Conservation (phyloP, 2,113 vertebrate genomes). For the Hemicordylus capensis region DNA sequence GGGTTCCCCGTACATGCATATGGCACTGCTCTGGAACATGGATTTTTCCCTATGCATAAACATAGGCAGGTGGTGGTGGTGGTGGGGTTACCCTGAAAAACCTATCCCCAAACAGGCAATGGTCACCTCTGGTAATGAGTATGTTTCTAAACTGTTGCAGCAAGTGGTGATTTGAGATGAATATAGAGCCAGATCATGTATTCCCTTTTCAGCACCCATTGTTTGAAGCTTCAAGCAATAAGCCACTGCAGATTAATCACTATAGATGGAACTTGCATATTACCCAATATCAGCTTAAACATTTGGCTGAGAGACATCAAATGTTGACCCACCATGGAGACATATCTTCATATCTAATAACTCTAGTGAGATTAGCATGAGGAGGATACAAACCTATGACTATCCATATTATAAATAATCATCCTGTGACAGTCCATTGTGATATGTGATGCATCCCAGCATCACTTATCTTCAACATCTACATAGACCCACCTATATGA, state of each 20-base stretch:
- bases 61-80: too few species aligned
- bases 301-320: not conserved
- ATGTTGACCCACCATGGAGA: not conserved
- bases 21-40: too few species aligned
- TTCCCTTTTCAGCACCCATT: not conserved
- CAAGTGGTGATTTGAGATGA: too few species aligned
- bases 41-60: too few species aligned
- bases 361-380: not conserved
- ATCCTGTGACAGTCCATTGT: not conserved
- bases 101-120: not conserved
- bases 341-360: not conserved
- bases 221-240: too few species aligned
- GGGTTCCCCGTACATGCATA: not conserved
- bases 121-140: not conserved
- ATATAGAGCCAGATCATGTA: not conserved
- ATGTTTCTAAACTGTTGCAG: not conserved
- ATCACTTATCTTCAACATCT: not conserved
- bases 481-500: not conserved
- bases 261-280: not conserved
- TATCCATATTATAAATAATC: not conserved
- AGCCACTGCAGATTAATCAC: too few species aligned
- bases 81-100: too few species aligned
- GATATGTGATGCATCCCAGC: not conserved
- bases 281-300: not conserved
- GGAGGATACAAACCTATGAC: too few species aligned